Evolutionary conservation across 2,888 invertebrate genomes (phyloP).

Genomic region (Patella depressa): DNA sequence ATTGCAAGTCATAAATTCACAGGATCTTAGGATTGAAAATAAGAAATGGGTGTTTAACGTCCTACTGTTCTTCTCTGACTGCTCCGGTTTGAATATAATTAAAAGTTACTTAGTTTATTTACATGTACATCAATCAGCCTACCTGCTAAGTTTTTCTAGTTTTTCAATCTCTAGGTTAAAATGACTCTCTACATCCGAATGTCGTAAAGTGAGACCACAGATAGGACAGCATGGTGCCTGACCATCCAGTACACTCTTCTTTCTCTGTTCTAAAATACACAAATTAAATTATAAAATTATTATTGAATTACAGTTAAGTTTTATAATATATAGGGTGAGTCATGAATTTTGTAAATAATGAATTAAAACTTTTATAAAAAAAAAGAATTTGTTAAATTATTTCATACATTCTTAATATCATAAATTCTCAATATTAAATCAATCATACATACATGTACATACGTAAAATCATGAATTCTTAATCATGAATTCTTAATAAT

Average conservation of each 20-base stretch:
- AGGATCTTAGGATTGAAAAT: too few species aligned
- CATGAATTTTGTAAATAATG: neutral
- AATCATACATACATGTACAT: too few species aligned
- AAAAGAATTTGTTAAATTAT: neutral
- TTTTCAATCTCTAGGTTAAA: constrained; percentile 85
- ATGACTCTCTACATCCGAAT: constrained; percentile 87
- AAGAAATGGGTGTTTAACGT: too few species aligned
- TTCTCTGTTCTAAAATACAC: constrained; percentile 57
- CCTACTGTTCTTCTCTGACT: too few species aligned
- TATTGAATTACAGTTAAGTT: too few species aligned
- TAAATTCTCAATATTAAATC: too few species aligned
- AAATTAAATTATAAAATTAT: neutral
- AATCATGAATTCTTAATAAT: too few species aligned
- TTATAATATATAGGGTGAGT: neutral
- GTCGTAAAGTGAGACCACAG: constrained; percentile 87
- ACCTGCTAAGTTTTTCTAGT: constrained; percentile 71
- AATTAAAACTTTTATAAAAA: neutral
- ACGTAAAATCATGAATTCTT: too few species aligned
- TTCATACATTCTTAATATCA: too few species aligned
- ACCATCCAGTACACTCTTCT: constrained; percentile 56
- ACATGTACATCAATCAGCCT: neutral
- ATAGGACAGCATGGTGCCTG: constrained; percentile 84
- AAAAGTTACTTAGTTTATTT: too few species aligned
- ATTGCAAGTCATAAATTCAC: too few species aligned
- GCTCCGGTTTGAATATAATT: too few species aligned